phyloP scores from a whole-genome alignment of 1,140 invertebrate species.

The Cydia pomonella region DNA sequence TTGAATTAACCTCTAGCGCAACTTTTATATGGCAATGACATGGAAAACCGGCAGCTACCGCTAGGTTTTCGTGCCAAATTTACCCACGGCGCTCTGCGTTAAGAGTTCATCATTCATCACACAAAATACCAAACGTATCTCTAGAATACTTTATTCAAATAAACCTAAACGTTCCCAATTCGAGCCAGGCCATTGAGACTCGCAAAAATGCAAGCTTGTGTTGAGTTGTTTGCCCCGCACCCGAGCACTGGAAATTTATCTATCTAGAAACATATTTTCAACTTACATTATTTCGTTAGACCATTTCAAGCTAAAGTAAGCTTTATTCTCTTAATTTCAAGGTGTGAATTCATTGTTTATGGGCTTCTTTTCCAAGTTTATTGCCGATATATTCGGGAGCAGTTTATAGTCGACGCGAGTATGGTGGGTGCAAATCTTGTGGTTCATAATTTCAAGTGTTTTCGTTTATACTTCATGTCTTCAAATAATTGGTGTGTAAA shows the following conservation, averaged over 20 bases:
- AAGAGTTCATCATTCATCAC: conserved; percentile 12
- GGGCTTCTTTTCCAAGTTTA: conserved; percentile 43
- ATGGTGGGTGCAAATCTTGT: conserved; percentile 43
- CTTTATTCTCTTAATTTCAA: conserved; percentile 22
- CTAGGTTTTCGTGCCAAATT: not conserved
- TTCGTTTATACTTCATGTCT: not conserved
- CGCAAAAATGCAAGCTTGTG: conserved; percentile 23
- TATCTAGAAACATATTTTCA: conserved; percentile 50
- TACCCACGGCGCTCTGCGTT: not conserved
- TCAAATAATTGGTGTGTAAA: not conserved
- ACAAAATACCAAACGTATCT: conserved; percentile 16
- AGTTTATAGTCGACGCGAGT: conserved; percentile 43
- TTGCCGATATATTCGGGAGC: conserved; percentile 53
- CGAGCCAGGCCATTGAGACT: conserved; percentile 24
- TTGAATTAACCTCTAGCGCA: not conserved
- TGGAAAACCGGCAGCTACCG: not conserved
- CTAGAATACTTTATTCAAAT: conserved; percentile 24
- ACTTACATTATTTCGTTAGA: conserved; percentile 40
- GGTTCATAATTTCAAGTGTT: conserved; percentile 49
- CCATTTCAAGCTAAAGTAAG: conserved; percentile 30
- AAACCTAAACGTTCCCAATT: conserved; percentile 26
- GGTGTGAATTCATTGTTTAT: conserved; percentile 34
- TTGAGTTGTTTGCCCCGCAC: conserved; percentile 35
- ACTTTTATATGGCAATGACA: not conserved
- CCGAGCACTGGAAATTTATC: conserved; percentile 47